These are phyloP conservation scores for Ailuropoda melanoleuca DNA, from an alignment of 2,113 vertebrate species.

Conservation along the genomic window DNA sequence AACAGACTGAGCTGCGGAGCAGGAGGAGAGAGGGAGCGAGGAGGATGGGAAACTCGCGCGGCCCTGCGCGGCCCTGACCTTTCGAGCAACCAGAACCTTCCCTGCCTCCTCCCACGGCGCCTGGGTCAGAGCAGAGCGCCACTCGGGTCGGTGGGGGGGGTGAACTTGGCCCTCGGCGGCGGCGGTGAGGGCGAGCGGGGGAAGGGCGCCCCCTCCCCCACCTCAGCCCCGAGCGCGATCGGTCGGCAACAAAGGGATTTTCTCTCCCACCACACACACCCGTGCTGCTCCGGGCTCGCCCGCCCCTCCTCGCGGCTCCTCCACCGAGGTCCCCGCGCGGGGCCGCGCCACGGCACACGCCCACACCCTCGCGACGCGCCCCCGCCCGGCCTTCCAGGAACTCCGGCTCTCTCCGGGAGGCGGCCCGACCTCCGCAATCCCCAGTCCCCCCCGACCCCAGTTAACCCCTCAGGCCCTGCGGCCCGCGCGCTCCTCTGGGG, in stretches of 20 bases:
- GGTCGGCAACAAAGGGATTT: constrained; percentile 72
- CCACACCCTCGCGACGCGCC: background rate
- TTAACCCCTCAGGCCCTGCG: background rate
- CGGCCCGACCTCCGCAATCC: background rate
- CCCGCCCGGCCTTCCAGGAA: constrained; percentile 13
- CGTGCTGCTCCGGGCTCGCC: background rate
- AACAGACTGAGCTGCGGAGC: constrained; percentile 58
- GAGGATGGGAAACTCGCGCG: background rate
- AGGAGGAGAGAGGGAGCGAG: background rate
- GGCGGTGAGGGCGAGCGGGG: background rate
- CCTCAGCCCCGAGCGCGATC: fast-evolving
- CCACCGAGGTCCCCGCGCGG: background rate
- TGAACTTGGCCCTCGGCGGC: constrained; percentile 60
- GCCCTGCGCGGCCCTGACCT: background rate
- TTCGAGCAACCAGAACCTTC: constrained; percentile 4
- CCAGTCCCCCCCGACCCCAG: background rate
- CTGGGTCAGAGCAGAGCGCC: background rate
- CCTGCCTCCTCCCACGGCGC: background rate
- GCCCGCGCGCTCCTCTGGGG: background rate
- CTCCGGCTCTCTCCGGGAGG: background rate
- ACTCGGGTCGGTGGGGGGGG: background rate
- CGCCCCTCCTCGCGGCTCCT: background rate
- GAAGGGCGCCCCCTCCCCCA: background rate
- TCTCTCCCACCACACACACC: constrained; percentile 46
- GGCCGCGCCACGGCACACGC: background rate